Conservation (phyloP, 2,888 invertebrate genomes). For the Agonopterix alstromeriana region DNA sequence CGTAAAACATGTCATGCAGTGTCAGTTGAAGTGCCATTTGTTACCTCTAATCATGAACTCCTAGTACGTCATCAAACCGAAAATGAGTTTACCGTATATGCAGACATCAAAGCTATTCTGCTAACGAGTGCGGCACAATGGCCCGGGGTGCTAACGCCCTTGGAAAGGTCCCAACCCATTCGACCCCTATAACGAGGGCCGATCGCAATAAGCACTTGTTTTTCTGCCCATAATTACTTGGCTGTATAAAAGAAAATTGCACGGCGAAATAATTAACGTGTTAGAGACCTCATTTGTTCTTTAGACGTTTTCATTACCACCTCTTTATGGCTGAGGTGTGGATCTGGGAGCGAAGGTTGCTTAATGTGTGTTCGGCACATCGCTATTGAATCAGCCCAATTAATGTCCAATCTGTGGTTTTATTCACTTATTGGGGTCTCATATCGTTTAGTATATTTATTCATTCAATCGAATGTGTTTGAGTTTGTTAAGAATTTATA, state of each 20-base stretch:
- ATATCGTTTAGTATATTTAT: too few species aligned
- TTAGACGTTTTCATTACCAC: background rate
- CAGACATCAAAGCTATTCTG: slow-evolving; percentile 20
- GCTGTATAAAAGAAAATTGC: slow-evolving; percentile 17
- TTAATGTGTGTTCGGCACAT: background rate
- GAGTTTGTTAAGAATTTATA: too few species aligned
- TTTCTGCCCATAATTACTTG: slow-evolving; percentile 28
- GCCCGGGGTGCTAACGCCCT: slow-evolving; percentile 19
- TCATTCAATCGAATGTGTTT: too few species aligned
- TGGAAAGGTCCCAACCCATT: slow-evolving; percentile 24
- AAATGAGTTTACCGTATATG: slow-evolving; percentile 8
- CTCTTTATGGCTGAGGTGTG: too few species aligned
- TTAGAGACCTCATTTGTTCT: slow-evolving; percentile 4
- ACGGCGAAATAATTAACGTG: slow-evolving; percentile 19
- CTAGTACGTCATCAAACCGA: background rate
- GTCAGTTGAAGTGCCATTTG: too few species aligned
- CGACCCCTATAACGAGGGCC: slow-evolving; percentile 20
- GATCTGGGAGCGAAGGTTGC: too few species aligned
- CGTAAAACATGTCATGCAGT: too few species aligned
- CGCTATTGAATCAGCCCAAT: too few species aligned
- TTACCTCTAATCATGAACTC: too few species aligned
- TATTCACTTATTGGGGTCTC: too few species aligned
- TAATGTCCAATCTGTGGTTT: too few species aligned
- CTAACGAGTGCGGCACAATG: slow-evolving; percentile 23
- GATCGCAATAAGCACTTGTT: slow-evolving; percentile 31